These are phyloP conservation scores for Trogon surrucura DNA, from an alignment of 2,113 vertebrate genomes.

Conservation along the genomic window DNA sequence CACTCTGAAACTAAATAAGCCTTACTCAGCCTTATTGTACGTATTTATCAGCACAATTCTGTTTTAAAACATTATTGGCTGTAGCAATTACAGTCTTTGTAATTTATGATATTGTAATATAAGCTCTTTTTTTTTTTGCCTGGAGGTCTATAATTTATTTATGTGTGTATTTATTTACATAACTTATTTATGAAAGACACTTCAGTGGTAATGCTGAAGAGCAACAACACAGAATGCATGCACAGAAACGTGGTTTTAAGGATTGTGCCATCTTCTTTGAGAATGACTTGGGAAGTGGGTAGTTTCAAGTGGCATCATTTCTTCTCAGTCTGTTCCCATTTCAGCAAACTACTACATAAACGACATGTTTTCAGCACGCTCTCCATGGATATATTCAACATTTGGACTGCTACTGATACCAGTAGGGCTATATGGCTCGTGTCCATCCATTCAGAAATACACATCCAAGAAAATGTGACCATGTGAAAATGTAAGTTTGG, in stretches of 20 bases:
- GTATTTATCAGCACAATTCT: slow-evolving; percentile 19
- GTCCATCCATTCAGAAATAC: background rate
- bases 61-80: slow-evolving; percentile 37
- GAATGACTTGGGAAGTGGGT: background rate
- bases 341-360: background rate
- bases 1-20: background rate
- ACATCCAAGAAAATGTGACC: background rate
- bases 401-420: background rate
- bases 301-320: background rate
- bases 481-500: background rate
- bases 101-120: slow-evolving; percentile 45
- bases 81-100: slow-evolving; percentile 23
- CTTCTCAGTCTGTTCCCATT: background rate
- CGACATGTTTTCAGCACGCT: background rate
- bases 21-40: background rate
- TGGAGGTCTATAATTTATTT: slow-evolving; percentile 40
- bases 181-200: slow-evolving; percentile 10
- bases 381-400: background rate
- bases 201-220: background rate
- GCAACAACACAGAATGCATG: background rate
- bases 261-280: background rate
- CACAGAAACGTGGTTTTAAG: background rate
- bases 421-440: background rate
- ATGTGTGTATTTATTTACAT: slow-evolving; percentile 45
- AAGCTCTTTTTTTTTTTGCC: background rate